Evolutionary conservation across 2,888 invertebrate species (phyloP).

Genomic region (Drosophila prostipennis): DNA sequence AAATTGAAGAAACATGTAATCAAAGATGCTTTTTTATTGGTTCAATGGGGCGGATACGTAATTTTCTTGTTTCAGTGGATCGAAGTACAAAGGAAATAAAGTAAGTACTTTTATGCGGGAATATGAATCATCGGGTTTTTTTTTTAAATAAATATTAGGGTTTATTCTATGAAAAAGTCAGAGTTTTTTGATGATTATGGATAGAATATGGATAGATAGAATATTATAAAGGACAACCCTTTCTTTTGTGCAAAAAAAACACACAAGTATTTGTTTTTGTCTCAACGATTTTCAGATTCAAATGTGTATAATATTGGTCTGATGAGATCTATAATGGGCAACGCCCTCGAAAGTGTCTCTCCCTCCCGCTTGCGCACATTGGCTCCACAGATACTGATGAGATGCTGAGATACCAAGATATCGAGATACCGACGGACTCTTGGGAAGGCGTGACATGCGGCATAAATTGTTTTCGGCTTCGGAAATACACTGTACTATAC

Average conservation of each 20-base stretch:
- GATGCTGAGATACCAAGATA: not conserved
- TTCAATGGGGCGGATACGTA: not conserved
- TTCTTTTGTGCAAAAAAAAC: not conserved
- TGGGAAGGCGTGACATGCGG: slow-evolving; percentile 51
- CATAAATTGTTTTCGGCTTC: slow-evolving; percentile 43
- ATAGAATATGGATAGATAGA: no score
- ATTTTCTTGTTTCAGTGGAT: not conserved
- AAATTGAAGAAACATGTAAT: slow-evolving; percentile 19
- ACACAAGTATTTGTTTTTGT: slow-evolving; percentile 1
- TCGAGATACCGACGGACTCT: slow-evolving; percentile 7
- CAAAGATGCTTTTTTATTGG: slow-evolving; percentile 1
- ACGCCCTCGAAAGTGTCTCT: slow-evolving; percentile 45
- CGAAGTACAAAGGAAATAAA: not conserved
- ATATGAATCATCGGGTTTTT: not conserved
- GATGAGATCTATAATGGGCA: slow-evolving; percentile 53
- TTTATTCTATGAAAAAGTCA: not conserved
- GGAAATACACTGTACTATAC: slow-evolving; percentile 1
- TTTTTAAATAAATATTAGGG: not conserved
- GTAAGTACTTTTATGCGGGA: not conserved
- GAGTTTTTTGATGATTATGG: no score
- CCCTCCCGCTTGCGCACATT: slow-evolving; percentile 20
- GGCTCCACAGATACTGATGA: not conserved
- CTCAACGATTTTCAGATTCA: slow-evolving; percentile 12
- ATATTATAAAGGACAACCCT: not conserved
- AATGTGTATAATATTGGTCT: slow-evolving; percentile 32